Conservation (phyloP, 2,888 invertebrate species). For the Osmoderma eremita region DNA sequence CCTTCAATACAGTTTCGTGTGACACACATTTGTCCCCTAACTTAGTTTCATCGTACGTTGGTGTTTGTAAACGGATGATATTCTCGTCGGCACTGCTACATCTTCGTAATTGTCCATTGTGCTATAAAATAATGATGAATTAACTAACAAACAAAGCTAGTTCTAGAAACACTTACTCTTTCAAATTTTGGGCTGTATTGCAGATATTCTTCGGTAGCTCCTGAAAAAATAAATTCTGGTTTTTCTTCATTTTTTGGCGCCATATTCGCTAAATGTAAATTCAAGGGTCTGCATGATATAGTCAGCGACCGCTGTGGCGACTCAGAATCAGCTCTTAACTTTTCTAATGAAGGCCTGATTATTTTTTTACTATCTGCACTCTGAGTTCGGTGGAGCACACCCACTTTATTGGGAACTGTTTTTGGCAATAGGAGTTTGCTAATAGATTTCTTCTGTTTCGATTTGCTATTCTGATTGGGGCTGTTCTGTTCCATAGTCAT, state of each 20-base stretch:
- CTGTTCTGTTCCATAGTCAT: constrained; percentile 57
- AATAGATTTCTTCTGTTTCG: constrained; percentile 57
- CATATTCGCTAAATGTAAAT: constrained; percentile 56
- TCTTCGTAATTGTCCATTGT: constrained; percentile 51
- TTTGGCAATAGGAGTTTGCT: constrained; percentile 59
- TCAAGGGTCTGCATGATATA: constrained; percentile 60
- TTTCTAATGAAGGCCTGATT: constrained; percentile 47
- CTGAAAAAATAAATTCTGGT: constrained; percentile 27
- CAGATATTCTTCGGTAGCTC: constrained; percentile 34
- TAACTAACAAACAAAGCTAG: too few relatives aligned
- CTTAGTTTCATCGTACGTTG: constrained; percentile 47
- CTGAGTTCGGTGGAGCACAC: constrained; percentile 51
- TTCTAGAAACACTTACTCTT: constrained; percentile 1
- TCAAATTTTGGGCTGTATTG: constrained; percentile 37
- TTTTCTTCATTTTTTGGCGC: constrained; percentile 48
- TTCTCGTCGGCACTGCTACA: constrained; percentile 61
- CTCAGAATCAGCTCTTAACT: constrained; percentile 43
- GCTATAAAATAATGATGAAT: constrained; percentile 23
- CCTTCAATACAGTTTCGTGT: constrained; percentile 59
- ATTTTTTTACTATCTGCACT: constrained; percentile 46
- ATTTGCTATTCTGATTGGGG: constrained; percentile 52
- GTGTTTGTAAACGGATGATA: constrained; percentile 47
- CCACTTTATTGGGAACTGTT: constrained; percentile 62
- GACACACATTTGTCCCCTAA: constrained; percentile 59
- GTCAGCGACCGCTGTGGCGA: constrained; percentile 51